Evolutionary conservation across 2,113 vertebrate genomes (phyloP), one percentile per base, ranked within the genome.

Genomic region (Tringa solitaria): DNA sequence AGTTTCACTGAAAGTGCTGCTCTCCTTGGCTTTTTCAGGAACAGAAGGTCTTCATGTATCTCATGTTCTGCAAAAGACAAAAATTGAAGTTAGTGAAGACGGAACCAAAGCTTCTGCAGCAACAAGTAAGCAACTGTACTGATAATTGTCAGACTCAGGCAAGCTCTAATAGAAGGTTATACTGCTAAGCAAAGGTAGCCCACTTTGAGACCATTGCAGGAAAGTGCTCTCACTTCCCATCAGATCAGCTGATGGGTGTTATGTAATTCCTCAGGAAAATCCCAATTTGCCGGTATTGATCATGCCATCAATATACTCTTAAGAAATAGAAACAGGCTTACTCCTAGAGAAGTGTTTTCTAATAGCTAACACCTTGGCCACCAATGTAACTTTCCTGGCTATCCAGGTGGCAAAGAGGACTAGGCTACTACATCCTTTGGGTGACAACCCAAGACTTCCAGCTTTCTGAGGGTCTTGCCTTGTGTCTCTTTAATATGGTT

Each of bases 61-160:
- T 79, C 98, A 98, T 43, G 98, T 99, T 11, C 97, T 99, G 22
- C 99, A 99, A 95, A 99, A 99, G 98, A 98, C 98, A 93, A 99
- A 99, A 98, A 98, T 99, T 18, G 99, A 99, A 97, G 99, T 99
- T 80, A 99, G 98, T 67, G 99, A 99, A 97, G 99, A 99, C 53
- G 99, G 99, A 94, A 99, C 99, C 43, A 99, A 99, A 98, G 99
- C 99, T 95, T 98, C 99, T 81, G 99, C 99, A 95, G 98, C 98
- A 82, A 99, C 99, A 65, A 97, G 99, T 99, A 98, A 98, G 99
- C 70, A 28, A 18, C 33, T 82, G 8, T 45, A 24, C 37, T 91
- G 50, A 9, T 64, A 61, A 35, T 13, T 94, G 35, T 46, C 14
- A 53, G 69, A 14, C 33, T 65, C 4, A 4, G 37, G 12, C 43